A percentile compares a stretch with the other conserved stretches of the same genome.
phyloP scores from a whole-genome alignment of 2,113 vertebrate species.

The Protobothrops mucrosquamatus region DNA sequence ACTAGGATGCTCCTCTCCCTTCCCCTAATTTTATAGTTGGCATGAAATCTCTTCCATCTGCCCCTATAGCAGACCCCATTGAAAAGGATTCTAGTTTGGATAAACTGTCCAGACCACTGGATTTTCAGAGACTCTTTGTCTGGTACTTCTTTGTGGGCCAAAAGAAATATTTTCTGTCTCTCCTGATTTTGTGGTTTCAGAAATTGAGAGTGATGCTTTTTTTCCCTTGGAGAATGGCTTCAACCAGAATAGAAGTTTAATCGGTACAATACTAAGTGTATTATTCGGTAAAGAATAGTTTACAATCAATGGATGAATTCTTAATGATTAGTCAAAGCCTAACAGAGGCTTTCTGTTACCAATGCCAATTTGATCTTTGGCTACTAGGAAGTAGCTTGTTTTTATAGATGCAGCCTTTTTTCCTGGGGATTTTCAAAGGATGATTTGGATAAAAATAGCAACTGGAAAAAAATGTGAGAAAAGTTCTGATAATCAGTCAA shows the following conservation, averaged over 20 bases:
- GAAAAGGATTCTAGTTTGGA: neutral
- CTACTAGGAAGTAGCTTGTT: neutral
- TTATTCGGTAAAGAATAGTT: neutral
- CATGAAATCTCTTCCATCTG: neutral
- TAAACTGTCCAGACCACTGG: neutral
- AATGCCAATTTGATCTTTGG: neutral
- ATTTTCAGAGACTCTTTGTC: neutral
- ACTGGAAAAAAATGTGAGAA: conserved; percentile 28
- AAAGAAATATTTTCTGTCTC: neutral
- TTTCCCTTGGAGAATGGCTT: neutral
- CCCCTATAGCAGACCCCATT: neutral
- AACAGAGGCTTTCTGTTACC: neutral
- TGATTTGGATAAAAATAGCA: neutral
- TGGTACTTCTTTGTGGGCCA: neutral
- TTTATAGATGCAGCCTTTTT: neutral
- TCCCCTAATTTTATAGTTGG: neutral
- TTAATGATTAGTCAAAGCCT: neutral
- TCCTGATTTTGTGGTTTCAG: neutral
- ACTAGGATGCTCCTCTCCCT: neutral
- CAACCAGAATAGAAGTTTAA: neutral
- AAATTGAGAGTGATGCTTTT: neutral
- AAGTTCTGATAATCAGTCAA: conserved; percentile 39
- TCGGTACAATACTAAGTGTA: neutral
- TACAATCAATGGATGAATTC: neutral
- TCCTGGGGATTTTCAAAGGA: neutral